These are phyloP conservation scores for Agrotis exclamationis DNA, from an alignment of 2,888 invertebrate species.

Conservation along the genomic window DNA sequence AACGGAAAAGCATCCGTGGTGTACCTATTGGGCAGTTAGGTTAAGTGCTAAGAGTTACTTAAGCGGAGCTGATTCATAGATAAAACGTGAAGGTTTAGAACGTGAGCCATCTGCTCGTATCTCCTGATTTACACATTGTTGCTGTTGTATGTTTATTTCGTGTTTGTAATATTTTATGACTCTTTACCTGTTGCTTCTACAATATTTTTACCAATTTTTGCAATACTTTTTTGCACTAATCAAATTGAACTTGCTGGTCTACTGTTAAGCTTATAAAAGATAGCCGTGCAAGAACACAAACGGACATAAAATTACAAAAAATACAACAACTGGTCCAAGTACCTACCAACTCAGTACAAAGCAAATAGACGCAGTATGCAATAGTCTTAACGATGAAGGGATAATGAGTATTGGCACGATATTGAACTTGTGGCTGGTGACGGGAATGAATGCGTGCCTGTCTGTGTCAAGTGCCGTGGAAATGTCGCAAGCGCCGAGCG, in stretches of 20 bases:
- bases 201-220: not conserved
- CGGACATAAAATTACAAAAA: not conserved
- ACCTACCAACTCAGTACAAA: too few species aligned
- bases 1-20: slow-evolving; percentile 15
- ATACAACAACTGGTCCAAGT: not conserved
- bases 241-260: not conserved
- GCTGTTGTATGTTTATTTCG: slow-evolving; percentile 12
- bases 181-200: slow-evolving; percentile 22
- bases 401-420: slow-evolving; percentile 24
- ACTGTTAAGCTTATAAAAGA: not conserved
- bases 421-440: slow-evolving; percentile 62
- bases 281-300: not conserved
- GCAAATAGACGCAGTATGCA: not conserved
- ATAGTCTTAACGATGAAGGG: slow-evolving; percentile 4
- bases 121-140: slow-evolving; percentile 47
- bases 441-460: slow-evolving; percentile 62
- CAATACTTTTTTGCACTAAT: slow-evolving; percentile 6
- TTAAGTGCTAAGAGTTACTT: slow-evolving; percentile 40
- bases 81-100: slow-evolving; percentile 58
- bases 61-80: slow-evolving; percentile 59
- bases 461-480: slow-evolving; percentile 62
- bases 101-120: slow-evolving; percentile 53
- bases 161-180: slow-evolving; percentile 45
- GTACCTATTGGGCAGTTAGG: slow-evolving; percentile 12
- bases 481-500: slow-evolving; percentile 65